phyloP scores from a whole-genome alignment of 1,140 invertebrate genomes.

The Archivesica marissinica region DNA sequence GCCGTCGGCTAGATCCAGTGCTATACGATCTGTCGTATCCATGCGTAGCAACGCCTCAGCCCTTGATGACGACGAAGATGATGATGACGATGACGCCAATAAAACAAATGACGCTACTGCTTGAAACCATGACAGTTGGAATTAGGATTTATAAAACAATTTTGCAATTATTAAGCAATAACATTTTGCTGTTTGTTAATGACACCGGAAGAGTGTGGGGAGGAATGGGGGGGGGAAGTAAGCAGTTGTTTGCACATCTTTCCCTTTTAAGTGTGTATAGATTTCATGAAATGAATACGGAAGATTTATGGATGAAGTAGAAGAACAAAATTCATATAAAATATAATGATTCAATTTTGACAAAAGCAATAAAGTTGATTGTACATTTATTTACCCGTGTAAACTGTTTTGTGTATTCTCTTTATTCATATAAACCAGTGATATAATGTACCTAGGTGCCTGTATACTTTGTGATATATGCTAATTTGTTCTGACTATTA shows the following conservation, averaged over 20 bases:
- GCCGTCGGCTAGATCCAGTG: constrained; percentile 58
- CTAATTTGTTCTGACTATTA: constrained; percentile 29
- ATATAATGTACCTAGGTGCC: constrained; percentile 45
- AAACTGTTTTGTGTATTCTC: constrained; percentile 11
- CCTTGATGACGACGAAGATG: constrained; percentile 49
- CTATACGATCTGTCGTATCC: constrained; percentile 50
- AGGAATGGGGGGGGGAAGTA: too few species aligned
- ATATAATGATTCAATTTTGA: too few species aligned
- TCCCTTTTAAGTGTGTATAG: too few species aligned
- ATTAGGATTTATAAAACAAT: constrained; percentile 3
- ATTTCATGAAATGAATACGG: too few species aligned
- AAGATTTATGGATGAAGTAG: too few species aligned
- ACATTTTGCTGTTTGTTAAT: neutral
- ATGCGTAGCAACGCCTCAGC: constrained; percentile 1
- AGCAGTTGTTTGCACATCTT: too few species aligned
- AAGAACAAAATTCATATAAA: too few species aligned
- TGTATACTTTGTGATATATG: constrained; percentile 50
- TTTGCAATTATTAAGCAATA: constrained; percentile 42
- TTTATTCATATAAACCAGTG: constrained; percentile 9
- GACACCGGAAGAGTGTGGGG: too few species aligned
- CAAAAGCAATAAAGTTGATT: too few species aligned
- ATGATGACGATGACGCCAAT: constrained; percentile 47
- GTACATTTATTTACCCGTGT: neutral
- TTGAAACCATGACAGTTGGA: constrained; percentile 45
- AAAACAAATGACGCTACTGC: constrained; percentile 50